Base-by-base conservation (phyloP, 2,113 vertebrate species). In the Rhea americana region DNA sequence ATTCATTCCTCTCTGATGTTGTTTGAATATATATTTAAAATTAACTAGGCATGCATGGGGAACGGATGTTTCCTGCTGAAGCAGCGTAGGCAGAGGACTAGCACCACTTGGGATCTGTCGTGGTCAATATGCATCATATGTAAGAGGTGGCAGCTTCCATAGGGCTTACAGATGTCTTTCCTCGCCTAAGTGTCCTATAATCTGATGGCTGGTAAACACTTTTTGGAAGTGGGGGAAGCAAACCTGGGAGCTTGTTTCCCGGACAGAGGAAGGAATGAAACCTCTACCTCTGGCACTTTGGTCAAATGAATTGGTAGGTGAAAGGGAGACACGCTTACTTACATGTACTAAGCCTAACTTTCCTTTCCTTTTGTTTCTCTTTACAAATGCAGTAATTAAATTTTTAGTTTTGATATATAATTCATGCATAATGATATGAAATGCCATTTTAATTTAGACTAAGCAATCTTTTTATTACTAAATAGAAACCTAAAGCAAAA, bases 171-270 rank as follows among this genome's bases (percentile, higher is more conserved):
- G 32, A 8, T 13, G 12, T 20, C 56, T 58, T 53, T 30, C 9
- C 10, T 10, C 19, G 37, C 1, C 3, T 13, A 1, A 0, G 1
- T 12, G 3, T 7, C 30, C 22, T 7, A 7, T 2, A 1, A 3
- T 48, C 41, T 0, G 1, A 2, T 25, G n/a, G 41, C 32, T 47
- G 25, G 22, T 30, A 48, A 12, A 7, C 1, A 2, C 15, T 45
- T 30, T 39, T 37, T 13, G 32, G 18, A 24, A 65, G 26, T 21
- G 30, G 16, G 68, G n/a, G 58, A 35, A 35, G 22, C 13, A 28
- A 20, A 28, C 13, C n/a, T 74, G 39, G 10, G 21, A 21, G 26
- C 11, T 35, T 35, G 35, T 35, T 35, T 35, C 30, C 45, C 5
- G 5, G 5, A 11, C 28, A 14, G 39, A 43, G 39, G 20, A 48